Evolutionary conservation across 2,113 vertebrate species (phyloP).

Genomic region (Orycteropus afer): DNA sequence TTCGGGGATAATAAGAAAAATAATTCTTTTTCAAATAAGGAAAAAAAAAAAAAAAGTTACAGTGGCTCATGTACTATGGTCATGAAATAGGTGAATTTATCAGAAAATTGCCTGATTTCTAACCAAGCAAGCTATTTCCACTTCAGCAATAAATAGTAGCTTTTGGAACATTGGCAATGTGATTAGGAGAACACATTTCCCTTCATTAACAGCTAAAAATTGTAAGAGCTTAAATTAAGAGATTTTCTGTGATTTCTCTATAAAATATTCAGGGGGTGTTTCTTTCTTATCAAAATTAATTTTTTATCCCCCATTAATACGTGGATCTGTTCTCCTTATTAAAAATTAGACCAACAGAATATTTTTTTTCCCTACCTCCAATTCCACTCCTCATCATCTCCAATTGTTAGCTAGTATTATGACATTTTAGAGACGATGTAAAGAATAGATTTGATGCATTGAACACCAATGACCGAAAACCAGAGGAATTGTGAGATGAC

Average conservation of each 20-base stretch:
- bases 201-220: not conserved
- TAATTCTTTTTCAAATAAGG: conserved; percentile 1
- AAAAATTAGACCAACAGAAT: not conserved
- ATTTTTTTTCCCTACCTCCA: not conserved
- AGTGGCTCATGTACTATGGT: not conserved
- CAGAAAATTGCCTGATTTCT: conserved; percentile 27
- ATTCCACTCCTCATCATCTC: not conserved
- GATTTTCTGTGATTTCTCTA: not conserved
- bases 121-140: not conserved
- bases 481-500: no score
- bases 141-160: conserved; percentile 3
- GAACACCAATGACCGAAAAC: no score
- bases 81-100: not conserved
- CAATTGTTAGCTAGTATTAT: not conserved
- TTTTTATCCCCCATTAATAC: conserved; percentile 5
- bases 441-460: no score
- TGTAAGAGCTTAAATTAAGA: no score
- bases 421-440: not conserved
- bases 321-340: not conserved
- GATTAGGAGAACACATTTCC: not conserved
- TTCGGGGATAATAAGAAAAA: not conserved
- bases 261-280: not conserved
- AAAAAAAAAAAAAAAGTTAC: conserved; percentile 18
- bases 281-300: not conserved
- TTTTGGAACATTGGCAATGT: not conserved